Evolutionary conservation across 2,888 invertebrate species (phyloP), one percentile per base, ranked within the genome.

Genomic region (Parthenolecanium corni): DNA sequence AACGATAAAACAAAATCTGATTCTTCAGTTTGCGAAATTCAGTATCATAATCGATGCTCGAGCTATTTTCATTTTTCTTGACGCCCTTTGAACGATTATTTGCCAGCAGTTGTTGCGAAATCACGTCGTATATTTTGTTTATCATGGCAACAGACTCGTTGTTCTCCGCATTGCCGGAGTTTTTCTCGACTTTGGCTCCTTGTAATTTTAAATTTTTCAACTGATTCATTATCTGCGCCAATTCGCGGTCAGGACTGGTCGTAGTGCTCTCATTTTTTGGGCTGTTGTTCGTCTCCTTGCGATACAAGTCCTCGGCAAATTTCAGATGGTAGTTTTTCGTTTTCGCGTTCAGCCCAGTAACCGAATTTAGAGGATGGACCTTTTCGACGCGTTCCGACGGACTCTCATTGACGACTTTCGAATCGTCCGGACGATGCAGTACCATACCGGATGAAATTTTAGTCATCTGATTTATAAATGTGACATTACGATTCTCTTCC

Each of bases 391-490:
- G 31, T 9, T 9, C 4, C 31, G 31, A 31, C 4, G 4, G 31
- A 9, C 9, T 31, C 31, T 31, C 9, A 9, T 31, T 31, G 31
- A 31, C 4, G 4, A 31, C 4, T 31, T 31, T 9, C 4, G 31
- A 6, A 6, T 31, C 31, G 5, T 31, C 9, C 31, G 5, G 9
- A 4, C 31, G 0, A 67, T 81, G 82, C 70, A 84, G 83, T 47
- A 79, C 75, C 0, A 84, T 78, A 0, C 80, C 82, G 1, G 78
- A 75, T 54, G 79, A 77, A 65, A 80, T 81, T 11, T 82, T 75
- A 67, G 79, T 81, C 83, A 84, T 83, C 68, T 76, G 53, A 31
- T 61, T 54, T 6, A 56, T 36, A 56, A 66, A 58, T 24, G 64
- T 64, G 11, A 65, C 65, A 18, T 64, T 65, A 6, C 62, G 64